A percentile compares a stretch with the other conserved stretches of the same genome.
These are phyloP conservation scores for Apocheima hispidaria DNA, from an alignment of 2,888 invertebrate species.

Conservation along the genomic window DNA sequence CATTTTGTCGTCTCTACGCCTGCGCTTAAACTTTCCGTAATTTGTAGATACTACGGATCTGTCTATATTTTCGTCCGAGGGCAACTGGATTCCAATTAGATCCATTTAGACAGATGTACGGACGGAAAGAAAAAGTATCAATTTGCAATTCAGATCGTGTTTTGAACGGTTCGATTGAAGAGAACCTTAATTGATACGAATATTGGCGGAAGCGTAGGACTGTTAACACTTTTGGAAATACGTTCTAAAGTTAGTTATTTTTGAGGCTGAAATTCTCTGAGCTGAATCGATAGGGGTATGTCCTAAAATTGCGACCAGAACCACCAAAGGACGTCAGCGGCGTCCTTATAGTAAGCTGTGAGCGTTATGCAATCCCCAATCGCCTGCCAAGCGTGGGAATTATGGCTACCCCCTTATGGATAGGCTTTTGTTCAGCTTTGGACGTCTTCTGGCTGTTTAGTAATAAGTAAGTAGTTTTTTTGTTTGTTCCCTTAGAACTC, in stretches of 20 bases:
- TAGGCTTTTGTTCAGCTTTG: too few relatives aligned
- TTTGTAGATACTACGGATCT: slow-evolving; percentile 2
- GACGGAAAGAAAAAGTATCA: slow-evolving; percentile 62
- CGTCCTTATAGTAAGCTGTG: too few relatives aligned
- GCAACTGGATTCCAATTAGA: slow-evolving; percentile 70
- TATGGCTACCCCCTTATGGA: too few relatives aligned
- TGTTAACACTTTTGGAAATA: slow-evolving; percentile 24
- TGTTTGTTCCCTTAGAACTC: too few relatives aligned
- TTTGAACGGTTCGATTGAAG: slow-evolving; percentile 64
- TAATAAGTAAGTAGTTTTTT: too few relatives aligned
- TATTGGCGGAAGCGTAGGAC: slow-evolving; percentile 51
- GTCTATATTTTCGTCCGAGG: slow-evolving; percentile 42
- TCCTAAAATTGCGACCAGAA: too few relatives aligned
- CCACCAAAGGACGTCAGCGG: too few relatives aligned
- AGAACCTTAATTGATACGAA: slow-evolving; percentile 74
- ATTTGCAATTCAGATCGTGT: slow-evolving; percentile 77
- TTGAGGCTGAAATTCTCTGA: neutral
- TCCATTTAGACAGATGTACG: slow-evolving; percentile 61
- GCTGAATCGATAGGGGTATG: too few relatives aligned
- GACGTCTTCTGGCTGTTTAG: too few relatives aligned
- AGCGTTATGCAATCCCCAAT: too few relatives aligned
- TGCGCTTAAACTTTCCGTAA: neutral
- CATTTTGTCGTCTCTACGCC: neutral
- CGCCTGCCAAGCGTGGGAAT: too few relatives aligned
- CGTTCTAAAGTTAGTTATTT: slow-evolving; percentile 5